A percentile compares a stretch with the other conserved stretches of the same genome.
Evolutionary conservation across 2,888 invertebrate genomes (phyloP).

Genomic region (Limnephilus auricula): DNA sequence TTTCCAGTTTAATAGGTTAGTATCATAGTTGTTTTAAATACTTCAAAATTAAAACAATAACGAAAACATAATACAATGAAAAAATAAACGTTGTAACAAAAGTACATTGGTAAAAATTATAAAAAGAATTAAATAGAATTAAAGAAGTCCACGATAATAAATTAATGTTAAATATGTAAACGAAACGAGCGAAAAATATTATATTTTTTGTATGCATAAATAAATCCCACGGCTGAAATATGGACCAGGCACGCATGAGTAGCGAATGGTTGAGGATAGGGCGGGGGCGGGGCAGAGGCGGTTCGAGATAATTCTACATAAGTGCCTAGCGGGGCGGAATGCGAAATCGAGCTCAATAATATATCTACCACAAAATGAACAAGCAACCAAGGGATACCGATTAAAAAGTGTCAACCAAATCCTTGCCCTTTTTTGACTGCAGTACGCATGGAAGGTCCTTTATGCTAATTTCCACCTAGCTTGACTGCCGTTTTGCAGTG

Average conservation of each 20-base stretch:
- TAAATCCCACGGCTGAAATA: slow-evolving; percentile 52
- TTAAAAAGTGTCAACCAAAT: slow-evolving; percentile 5
- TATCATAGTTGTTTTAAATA: too few species aligned
- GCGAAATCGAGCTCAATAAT: not conserved
- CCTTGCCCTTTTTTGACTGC: not conserved
- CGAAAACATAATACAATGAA: too few species aligned
- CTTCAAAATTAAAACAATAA: too few species aligned
- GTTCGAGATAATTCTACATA: slow-evolving; percentile 31
- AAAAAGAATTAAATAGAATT: too few species aligned
- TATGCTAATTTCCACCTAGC: not conserved
- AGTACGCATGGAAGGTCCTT: not conserved
- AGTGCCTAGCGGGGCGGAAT: slow-evolving; percentile 37
- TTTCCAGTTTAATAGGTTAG: too few species aligned
- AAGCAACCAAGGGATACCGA: not conserved
- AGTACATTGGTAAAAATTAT: too few species aligned
- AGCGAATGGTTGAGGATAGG: slow-evolving; percentile 25
- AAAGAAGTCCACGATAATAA: too few species aligned
- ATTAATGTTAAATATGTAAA: too few species aligned
- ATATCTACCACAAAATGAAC: slow-evolving; percentile 1
- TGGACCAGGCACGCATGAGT: slow-evolving; percentile 46
- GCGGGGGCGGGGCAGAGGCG: slow-evolving; percentile 38
- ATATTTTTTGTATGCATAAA: not conserved
- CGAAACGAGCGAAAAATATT: not conserved
- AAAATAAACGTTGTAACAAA: too few species aligned
- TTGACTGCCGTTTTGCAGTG: not conserved